Conservation (phyloP, 2,888 invertebrate species). For the Halictus ligatus region DNA sequence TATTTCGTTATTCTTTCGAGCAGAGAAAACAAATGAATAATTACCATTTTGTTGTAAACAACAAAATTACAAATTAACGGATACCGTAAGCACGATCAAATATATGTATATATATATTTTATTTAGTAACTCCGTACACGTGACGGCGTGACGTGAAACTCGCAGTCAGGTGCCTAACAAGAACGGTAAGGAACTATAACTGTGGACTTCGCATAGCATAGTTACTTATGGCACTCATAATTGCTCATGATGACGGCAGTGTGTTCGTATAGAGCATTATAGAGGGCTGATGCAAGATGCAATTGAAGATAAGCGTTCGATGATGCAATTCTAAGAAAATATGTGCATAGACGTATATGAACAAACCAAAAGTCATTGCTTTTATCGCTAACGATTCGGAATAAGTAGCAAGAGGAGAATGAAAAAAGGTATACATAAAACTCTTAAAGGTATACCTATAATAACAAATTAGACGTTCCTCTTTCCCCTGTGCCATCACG, state of each 20-base stretch:
- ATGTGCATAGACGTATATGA: background rate
- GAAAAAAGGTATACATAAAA: background rate
- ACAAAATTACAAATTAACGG: background rate
- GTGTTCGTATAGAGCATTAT: background rate
- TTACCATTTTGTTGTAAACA: constrained; percentile 41
- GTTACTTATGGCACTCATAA: background rate
- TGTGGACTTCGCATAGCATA: background rate
- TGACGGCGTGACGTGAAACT: background rate
- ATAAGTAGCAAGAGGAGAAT: background rate
- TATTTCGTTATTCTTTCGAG: background rate
- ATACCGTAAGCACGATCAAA: background rate
- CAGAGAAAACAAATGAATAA: constrained; percentile 9
- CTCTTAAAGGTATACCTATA: too few relatives aligned
- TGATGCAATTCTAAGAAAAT: background rate
- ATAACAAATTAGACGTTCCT: background rate
- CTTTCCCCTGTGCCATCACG: background rate
- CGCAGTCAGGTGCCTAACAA: background rate
- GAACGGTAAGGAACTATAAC: background rate
- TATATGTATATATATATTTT: too few relatives aligned
- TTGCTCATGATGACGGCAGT: background rate
- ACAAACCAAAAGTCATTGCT: background rate
- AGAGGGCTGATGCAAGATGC: background rate
- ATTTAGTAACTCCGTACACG: background rate
- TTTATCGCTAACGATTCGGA: background rate
- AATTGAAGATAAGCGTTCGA: background rate